phyloP scores from a whole-genome alignment of 2,113 vertebrate genomes.

The Psittacula cyanocephala region DNA sequence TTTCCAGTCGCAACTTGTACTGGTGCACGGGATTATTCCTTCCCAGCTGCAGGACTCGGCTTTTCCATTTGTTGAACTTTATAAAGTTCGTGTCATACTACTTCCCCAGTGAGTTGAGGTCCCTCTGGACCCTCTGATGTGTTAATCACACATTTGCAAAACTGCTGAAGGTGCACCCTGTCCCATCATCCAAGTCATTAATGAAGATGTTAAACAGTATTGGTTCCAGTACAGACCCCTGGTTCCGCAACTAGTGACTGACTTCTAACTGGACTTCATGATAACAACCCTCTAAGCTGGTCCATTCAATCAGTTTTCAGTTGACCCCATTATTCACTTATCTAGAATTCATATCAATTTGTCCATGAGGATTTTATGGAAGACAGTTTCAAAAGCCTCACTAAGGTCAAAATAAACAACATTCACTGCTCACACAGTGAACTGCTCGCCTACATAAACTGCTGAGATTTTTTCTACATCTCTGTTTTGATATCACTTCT shows the following conservation, averaged over 20 bases:
- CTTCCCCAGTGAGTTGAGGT: background rate
- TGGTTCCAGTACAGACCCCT: background rate
- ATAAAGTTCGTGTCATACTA: background rate
- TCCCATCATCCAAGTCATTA: background rate
- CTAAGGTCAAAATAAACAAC: background rate
- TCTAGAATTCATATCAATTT: background rate
- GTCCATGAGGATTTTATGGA: background rate
- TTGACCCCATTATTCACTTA: background rate
- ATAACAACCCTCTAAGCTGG: background rate
- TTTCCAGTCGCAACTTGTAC: background rate
- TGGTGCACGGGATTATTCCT: background rate
- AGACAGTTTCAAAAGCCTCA: background rate
- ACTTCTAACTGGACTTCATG: background rate
- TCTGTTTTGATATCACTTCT: background rate
- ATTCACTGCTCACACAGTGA: background rate
- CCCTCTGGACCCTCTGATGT: background rate
- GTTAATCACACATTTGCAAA: background rate
- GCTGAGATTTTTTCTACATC: background rate
- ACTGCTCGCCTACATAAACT: background rate
- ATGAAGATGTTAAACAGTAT: background rate
- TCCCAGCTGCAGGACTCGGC: background rate
- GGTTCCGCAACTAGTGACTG: background rate
- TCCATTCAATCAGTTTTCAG: background rate
- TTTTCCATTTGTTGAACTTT: background rate
- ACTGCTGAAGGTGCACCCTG: background rate